Evolutionary conservation across 2,113 vertebrate genomes (phyloP).

Genomic region (Neogobius melanostomus): DNA sequence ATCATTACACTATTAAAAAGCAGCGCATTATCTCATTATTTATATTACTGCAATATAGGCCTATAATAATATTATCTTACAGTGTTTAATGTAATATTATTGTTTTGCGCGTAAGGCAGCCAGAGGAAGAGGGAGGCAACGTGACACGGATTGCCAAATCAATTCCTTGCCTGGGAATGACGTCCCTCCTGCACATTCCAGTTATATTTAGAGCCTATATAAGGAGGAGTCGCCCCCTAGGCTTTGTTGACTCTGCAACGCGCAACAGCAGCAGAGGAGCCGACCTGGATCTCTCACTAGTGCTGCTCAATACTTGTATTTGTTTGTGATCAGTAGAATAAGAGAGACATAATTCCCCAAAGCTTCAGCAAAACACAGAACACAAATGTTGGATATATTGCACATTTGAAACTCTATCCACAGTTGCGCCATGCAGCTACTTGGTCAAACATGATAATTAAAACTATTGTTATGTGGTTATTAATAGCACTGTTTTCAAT

Average conservation of each 20-base stretch:
- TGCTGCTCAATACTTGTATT: neutral
- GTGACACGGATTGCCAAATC: constrained; percentile 70
- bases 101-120: constrained; percentile 33
- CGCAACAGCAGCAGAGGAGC: constrained; percentile 18
- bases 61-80: neutral
- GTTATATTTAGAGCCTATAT: constrained; percentile 85
- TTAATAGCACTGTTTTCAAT: neutral
- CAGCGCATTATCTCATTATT: neutral
- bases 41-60: neutral
- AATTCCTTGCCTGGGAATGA: constrained; percentile 68
- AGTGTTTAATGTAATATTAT: neutral
- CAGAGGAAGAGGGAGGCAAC: constrained; percentile 40
- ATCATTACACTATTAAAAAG: neutral
- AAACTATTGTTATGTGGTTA: neutral
- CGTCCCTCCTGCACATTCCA: constrained; percentile 64
- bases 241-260: constrained; percentile 65
- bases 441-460: neutral
- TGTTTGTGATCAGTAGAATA: neutral
- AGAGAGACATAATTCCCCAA: fast-evolving
- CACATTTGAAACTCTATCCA: neutral
- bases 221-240: constrained; percentile 75
- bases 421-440: neutral
- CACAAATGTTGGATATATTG: neutral
- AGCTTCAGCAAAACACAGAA: neutral
- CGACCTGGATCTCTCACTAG: constrained; percentile 25